Evolutionary conservation across 2,113 vertebrate genomes (phyloP), one percentile per base, ranked within the genome.

Genomic region (Cyphomyrus discorhynchus): DNA sequence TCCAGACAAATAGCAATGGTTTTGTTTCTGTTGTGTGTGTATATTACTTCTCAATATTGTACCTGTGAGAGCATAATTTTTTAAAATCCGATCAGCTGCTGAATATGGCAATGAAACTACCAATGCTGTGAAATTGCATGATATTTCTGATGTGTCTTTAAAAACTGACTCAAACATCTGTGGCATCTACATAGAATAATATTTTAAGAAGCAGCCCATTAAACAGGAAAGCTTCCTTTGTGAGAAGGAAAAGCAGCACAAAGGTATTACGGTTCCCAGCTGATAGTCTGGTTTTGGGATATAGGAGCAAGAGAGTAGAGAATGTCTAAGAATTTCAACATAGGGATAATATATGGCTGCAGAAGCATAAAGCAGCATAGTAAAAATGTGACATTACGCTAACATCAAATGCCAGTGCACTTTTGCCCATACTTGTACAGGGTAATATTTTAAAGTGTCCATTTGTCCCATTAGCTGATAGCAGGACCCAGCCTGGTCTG

Each of bases 31-130:
- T 87, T 92, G 80, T 92, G 90, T 93, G 93, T 95, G 91, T 93
- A 93, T 94, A 92, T 91, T 91, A 93, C 93, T 93, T 93, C 91
- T 94, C 90, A 94, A 88, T 94, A 93, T 94, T 90, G 94, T 94
- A 92, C 93, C 91, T 88, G 93, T 92, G 91, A 91, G 88, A 90
- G 90, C 88, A 90, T 93, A 90, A 93, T 15, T 74, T 91, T 90
- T 91, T 90, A 91, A 91, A 21, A 94, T 93, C 92, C 93, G 92
- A 94, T 94, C 91, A 93, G 93, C 91, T 91, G 91, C 92, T 91
- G 91, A 91, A 15, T 89, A 90, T 87, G 91, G 92, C 91, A 90
- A 90, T 91, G 87, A 93, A 92, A 92, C 93, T 92, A 91, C 92
- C 90, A 93, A 92, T 94, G 93, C 93, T 93, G 93, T 92, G 56